A percentile compares a stretch with the other conserved stretches of the same genome.
These are phyloP conservation scores for Tetrapedia diversipes DNA, from an alignment of 2,888 invertebrate species.

Conservation along the genomic window DNA sequence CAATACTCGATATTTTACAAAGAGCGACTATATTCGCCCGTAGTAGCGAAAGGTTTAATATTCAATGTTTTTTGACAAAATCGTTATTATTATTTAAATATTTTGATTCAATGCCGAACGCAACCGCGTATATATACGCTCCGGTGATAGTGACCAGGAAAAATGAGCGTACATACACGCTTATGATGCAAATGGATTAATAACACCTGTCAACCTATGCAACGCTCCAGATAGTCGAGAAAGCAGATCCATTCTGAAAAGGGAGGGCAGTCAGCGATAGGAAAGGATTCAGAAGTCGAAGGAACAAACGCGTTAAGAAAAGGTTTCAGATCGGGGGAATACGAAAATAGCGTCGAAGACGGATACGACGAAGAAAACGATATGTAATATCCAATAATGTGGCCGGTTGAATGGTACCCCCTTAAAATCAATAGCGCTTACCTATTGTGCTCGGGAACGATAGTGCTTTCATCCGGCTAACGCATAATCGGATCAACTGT, in stretches of 20 bases:
- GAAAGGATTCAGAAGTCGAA: neutral
- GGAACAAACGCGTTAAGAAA: slow-evolving; percentile 4
- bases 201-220: neutral
- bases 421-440: slow-evolving; percentile 38
- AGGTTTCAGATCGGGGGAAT: slow-evolving; percentile 30
- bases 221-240: neutral
- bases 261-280: neutral
- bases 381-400: slow-evolving; percentile 54
- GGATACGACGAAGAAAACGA: slow-evolving; percentile 41
- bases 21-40: no score
- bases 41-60: no score
- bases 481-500: slow-evolving; percentile 42
- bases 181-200: no score
- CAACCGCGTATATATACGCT: no score
- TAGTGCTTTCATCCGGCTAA: slow-evolving; percentile 20
- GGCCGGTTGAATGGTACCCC: slow-evolving; percentile 24
- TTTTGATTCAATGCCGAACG: no score
- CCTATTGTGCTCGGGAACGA: slow-evolving; percentile 37
- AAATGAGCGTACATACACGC: no score
- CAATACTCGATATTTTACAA: no score
- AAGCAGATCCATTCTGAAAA: neutral
- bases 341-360: slow-evolving; percentile 34
- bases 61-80: no score
- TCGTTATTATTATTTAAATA: no score
- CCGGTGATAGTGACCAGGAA: no score